phyloP scores from a whole-genome alignment of 1,140 invertebrate species.

The Augochlora pura region DNA sequence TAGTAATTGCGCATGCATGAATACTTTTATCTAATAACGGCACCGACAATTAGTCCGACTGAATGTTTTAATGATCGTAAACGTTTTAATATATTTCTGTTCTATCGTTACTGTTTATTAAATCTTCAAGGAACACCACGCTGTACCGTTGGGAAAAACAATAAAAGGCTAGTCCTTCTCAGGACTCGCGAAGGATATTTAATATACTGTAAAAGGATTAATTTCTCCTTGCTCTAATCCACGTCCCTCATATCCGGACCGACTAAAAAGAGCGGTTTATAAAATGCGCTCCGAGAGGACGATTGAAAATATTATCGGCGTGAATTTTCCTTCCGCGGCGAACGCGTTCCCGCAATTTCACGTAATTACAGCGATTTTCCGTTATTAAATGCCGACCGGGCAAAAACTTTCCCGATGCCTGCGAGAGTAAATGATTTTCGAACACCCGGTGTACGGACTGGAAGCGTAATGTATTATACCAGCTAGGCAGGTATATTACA shows the following conservation, averaged over 20 bases:
- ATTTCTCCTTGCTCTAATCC: no score
- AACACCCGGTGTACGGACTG: slow-evolving; percentile 66
- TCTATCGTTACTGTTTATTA: no score
- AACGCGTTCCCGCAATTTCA: neutral
- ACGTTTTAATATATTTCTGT: neutral
- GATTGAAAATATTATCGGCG: neutral
- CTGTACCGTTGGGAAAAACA: no score
- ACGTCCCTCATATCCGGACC: no score
- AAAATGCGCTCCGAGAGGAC: no score
- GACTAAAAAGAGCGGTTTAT: no score
- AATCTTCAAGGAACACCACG: no score
- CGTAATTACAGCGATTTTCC: neutral
- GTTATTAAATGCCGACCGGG: neutral
- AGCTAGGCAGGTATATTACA: slow-evolving; percentile 69
- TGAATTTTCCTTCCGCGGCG: neutral
- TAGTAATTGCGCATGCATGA: neutral
- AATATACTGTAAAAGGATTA: no score
- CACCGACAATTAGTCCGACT: neutral
- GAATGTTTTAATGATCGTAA: neutral
- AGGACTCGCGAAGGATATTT: no score
- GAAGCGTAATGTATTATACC: slow-evolving; percentile 73
- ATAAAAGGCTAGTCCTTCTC: no score
- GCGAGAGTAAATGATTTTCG: slow-evolving; percentile 56
- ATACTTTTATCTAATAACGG: neutral
- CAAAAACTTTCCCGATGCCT: neutral